Conservation (phyloP, 2,113 vertebrate genomes). For the Megatriorchis doriae region DNA sequence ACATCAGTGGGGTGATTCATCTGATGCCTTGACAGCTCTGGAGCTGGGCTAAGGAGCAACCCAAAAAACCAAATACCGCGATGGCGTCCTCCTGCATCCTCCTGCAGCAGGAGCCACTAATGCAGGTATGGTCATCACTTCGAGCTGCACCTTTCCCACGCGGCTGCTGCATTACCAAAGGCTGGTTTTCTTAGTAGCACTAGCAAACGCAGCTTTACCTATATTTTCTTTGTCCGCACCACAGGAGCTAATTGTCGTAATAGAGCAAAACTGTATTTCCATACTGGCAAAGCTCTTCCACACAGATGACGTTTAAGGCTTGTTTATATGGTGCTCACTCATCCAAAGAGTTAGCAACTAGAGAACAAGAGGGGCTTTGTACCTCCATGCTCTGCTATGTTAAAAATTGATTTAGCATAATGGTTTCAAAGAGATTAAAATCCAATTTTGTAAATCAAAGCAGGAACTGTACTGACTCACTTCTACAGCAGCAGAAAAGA, state of each 20-base stretch:
- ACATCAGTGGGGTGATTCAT: slow-evolving; percentile 9
- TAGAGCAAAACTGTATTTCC: not conserved
- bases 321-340: slow-evolving; percentile 39
- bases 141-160: rapidly evolving
- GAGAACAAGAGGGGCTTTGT: slow-evolving; percentile 58
- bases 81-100: not conserved
- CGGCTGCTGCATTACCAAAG: rapidly evolving
- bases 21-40: not conserved
- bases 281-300: not conserved
- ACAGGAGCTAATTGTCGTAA: not conserved
- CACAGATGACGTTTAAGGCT: not conserved
- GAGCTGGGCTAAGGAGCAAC: not conserved
- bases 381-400: slow-evolving; percentile 56
- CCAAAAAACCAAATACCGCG: not conserved
- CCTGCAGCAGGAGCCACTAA: not conserved
- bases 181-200: not conserved
- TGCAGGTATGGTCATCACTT: rapidly evolving
- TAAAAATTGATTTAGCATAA: slow-evolving; percentile 69
- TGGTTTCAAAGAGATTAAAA: slow-evolving; percentile 66
- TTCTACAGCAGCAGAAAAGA: slow-evolving; percentile 1
- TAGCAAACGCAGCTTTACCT: not conserved
- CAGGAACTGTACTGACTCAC: slow-evolving; percentile 52
- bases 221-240: not conserved
- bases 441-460: slow-evolving; percentile 65
- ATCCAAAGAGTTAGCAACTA: slow-evolving; percentile 33